Evolutionary conservation across 2,113 vertebrate species (phyloP), one percentile per base, ranked within the genome.

Genomic region (Trichomycterus rosablanca): DNA sequence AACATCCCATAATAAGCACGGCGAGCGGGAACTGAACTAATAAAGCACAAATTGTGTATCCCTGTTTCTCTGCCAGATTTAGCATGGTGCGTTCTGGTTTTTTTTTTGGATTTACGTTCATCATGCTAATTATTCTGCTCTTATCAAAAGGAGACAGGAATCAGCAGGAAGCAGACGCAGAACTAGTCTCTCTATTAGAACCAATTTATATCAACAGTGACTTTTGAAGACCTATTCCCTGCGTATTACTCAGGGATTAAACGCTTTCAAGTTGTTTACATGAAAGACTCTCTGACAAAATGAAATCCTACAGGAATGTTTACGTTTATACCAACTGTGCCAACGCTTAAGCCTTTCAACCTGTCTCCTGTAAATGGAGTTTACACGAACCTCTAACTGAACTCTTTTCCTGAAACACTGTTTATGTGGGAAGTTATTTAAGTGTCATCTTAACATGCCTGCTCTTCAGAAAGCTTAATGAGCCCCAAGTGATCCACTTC

Each of bases 341-440:
- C 61, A 53, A 54, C 12, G 12, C 3, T 42, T 24, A 63, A 45
- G 61, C n/a, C 40, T 35, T 45, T 63, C 39, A 12, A 24, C 7
- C 34, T 9, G 11, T 39, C 34, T 20, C 12, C 32, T 9, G 61
- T 34, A 45, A 54, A 54, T 37, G 28, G 40, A 63, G 62, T 48
- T 55, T 39, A 56, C 30, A 2, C 7, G 32, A 39, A 48, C 51
- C 32, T 11, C 3, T 1, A 10, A 5, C 22, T 46, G 51, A 55
- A 51, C 51, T 35, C n/a, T 22, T 39, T 37, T 44, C 18, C 40
- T 55, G 51, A 37, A 46, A n/a, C 9, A 14, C 19, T 64, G 61
- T 64, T 64, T 54, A 64, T 46, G 51, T 46, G 37, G 61, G 61
- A 46, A 46, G 61, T 23, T 55, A 64, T 64, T 63, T 64, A 44